phyloP scores from a whole-genome alignment of 2,888 invertebrate genomes.

The Trissolcus japonicus region DNA sequence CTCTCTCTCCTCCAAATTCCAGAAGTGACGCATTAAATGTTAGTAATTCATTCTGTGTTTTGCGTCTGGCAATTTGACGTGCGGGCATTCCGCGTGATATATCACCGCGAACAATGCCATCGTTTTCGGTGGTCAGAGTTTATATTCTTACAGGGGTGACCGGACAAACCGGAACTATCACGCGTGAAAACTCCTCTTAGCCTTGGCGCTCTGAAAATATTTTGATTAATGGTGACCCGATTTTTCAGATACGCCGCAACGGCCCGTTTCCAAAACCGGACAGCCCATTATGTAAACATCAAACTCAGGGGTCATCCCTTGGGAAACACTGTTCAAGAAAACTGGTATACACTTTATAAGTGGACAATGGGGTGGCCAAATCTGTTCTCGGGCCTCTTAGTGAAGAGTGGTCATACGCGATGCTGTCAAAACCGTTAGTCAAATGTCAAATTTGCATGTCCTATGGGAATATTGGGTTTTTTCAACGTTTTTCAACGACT shows the following conservation, averaged over 20 bases:
- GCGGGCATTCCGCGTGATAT: slow-evolving; percentile 15
- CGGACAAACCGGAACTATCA: slow-evolving; percentile 52
- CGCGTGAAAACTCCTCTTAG: slow-evolving; percentile 48
- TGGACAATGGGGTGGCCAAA: slow-evolving; percentile 37
- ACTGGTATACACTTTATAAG: slow-evolving; percentile 68
- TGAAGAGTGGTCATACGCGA: slow-evolving; percentile 9
- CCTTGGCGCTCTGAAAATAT: slow-evolving; percentile 57
- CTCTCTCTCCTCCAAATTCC: not conserved
- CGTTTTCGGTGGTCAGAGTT: slow-evolving; percentile 50
- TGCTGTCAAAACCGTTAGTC: slow-evolving; percentile 46
- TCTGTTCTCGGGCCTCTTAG: slow-evolving; percentile 3
- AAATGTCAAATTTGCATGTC: slow-evolving; percentile 43
- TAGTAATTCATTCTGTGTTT: slow-evolving; percentile 39
- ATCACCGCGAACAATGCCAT: slow-evolving; percentile 25
- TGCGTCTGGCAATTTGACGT: slow-evolving; percentile 33
- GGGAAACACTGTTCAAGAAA: slow-evolving; percentile 65
- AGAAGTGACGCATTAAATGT: slow-evolving; percentile 23
- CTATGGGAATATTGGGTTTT: slow-evolving; percentile 30
- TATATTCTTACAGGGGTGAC: slow-evolving; percentile 21
- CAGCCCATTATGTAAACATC: slow-evolving; percentile 61
- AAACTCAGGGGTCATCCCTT: slow-evolving; percentile 59
- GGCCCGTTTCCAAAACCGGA: slow-evolving; percentile 68
- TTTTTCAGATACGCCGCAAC: slow-evolving; percentile 64
- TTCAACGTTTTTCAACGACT: not conserved
- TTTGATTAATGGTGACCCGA: slow-evolving; percentile 64